Percentiles rank a stretch among this genome's conserved stretches.
phyloP scores from a whole-genome alignment of 2,113 vertebrate species.

The Haliaeetus leucogaster region DNA sequence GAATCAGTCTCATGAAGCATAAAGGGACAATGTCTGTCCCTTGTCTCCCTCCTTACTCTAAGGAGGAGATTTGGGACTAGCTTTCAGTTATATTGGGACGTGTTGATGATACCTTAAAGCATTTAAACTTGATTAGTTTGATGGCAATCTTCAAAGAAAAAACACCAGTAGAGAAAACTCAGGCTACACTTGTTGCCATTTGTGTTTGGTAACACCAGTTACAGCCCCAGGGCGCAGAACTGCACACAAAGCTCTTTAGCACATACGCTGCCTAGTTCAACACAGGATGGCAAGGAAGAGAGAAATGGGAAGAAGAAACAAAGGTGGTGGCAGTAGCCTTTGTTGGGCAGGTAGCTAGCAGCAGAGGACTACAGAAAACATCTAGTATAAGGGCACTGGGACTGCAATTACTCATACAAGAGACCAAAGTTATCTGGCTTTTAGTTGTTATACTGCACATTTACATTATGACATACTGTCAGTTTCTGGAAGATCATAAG shows the following conservation, averaged over 20 bases:
- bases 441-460: background rate
- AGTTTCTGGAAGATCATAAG: conserved; percentile 41
- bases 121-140: background rate
- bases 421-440: background rate
- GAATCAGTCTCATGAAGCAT: background rate
- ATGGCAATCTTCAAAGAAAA: background rate
- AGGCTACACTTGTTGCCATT: rapidly evolving
- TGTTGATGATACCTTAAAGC: background rate
- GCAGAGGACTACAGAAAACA: background rate
- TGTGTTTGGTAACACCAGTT: background rate
- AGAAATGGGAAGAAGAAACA: background rate
- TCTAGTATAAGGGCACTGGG: background rate
- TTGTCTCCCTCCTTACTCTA: background rate
- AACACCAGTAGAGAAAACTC: background rate
- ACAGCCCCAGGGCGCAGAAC: background rate
- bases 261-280: background rate
- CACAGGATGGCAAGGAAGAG: background rate
- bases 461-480: background rate
- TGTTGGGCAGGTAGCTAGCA: background rate
- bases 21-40: background rate
- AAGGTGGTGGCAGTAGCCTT: background rate
- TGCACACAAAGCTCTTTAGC: background rate
- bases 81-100: background rate
- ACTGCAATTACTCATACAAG: background rate
- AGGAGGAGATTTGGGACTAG: background rate